Percentiles rank a stretch among this genome's conserved stretches.
Conservation (phyloP, 2,113 vertebrate species). For the Loxodonta africana region DNA sequence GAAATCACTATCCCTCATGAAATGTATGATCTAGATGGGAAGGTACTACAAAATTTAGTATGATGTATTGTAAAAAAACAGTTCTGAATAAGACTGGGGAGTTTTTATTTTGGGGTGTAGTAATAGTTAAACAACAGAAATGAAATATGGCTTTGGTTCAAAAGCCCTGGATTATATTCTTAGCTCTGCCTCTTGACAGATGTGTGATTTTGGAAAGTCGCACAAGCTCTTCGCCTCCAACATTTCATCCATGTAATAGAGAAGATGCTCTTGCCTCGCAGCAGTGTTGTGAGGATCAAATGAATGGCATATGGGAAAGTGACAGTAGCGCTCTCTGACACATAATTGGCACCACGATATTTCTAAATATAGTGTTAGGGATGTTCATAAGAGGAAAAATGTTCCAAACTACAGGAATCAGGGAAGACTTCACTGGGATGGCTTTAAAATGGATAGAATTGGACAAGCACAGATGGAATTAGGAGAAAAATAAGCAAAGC, state of each 20-base stretch:
- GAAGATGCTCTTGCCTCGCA: not conserved
- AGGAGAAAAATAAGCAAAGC: not conserved
- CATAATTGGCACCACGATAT: not conserved
- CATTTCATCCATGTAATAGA: not conserved
- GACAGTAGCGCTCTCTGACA: not conserved
- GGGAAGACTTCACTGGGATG: not conserved
- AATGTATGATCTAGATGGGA: slow-evolving; percentile 5
- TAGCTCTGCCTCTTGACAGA: not conserved
- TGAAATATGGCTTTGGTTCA: not conserved
- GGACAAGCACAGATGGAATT: not conserved
- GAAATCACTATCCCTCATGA: not conserved
- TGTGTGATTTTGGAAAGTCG: not conserved
- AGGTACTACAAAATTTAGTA: not conserved
- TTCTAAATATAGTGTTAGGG: not conserved
- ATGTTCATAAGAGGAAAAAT: not conserved
- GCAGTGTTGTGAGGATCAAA: not conserved
- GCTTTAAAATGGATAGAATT: not conserved
- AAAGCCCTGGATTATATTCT: not conserved
- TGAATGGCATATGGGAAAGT: not conserved
- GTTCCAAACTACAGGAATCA: not conserved
- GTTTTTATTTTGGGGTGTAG: not conserved
- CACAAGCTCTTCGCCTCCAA: not conserved
- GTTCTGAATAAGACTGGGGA: not conserved
- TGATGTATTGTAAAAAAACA: not conserved
- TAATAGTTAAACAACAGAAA: not conserved